A percentile compares a stretch with the other conserved stretches of the same genome.
These are phyloP conservation scores for Euspilapteryx auroguttella DNA, from an alignment of 2,888 invertebrate species.

Conservation along the genomic window DNA sequence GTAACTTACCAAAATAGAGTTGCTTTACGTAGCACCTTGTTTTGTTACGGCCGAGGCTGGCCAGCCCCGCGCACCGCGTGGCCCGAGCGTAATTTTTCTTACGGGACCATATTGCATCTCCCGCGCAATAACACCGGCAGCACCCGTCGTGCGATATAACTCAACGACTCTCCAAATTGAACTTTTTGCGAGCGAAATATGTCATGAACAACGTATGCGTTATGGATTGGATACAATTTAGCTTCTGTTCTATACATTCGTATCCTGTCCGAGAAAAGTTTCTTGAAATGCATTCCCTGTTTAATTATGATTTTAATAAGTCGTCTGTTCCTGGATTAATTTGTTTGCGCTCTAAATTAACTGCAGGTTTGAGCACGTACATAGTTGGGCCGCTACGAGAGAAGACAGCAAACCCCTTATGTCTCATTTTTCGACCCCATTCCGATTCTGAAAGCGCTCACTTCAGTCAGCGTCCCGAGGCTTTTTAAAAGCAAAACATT, in stretches of 20 bases:
- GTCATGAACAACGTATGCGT: slow-evolving; percentile 24
- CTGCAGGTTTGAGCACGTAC: too few relatives aligned
- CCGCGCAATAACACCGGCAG: slow-evolving; percentile 13
- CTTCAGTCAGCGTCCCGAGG: slow-evolving; percentile 18
- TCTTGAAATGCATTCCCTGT: too few relatives aligned
- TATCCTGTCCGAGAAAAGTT: too few relatives aligned
- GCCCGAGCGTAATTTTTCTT: slow-evolving; percentile 41
- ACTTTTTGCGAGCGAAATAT: slow-evolving; percentile 30
- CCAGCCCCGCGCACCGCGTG: too few relatives aligned
- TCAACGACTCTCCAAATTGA: slow-evolving; percentile 40
- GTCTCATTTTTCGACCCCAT: slow-evolving; percentile 25
- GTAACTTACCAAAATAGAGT: too few relatives aligned
- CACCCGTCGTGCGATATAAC: slow-evolving; percentile 28
- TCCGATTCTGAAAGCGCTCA: slow-evolving; percentile 25
- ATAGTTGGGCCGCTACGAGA: neutral
- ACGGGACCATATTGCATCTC: slow-evolving; percentile 26
- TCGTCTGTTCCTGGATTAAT: too few relatives aligned
- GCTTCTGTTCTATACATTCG: too few relatives aligned
- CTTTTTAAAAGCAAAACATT: slow-evolving; percentile 33
- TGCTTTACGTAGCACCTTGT: too few relatives aligned
- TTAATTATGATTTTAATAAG: too few relatives aligned
- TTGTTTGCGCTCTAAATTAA: too few relatives aligned
- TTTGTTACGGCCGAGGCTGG: too few relatives aligned
- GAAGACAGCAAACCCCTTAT: slow-evolving; percentile 5
- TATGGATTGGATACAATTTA: slow-evolving; percentile 25